Evolutionary conservation across 2,113 vertebrate genomes (phyloP).

Genomic region (Mesoclemmys tuberculata): DNA sequence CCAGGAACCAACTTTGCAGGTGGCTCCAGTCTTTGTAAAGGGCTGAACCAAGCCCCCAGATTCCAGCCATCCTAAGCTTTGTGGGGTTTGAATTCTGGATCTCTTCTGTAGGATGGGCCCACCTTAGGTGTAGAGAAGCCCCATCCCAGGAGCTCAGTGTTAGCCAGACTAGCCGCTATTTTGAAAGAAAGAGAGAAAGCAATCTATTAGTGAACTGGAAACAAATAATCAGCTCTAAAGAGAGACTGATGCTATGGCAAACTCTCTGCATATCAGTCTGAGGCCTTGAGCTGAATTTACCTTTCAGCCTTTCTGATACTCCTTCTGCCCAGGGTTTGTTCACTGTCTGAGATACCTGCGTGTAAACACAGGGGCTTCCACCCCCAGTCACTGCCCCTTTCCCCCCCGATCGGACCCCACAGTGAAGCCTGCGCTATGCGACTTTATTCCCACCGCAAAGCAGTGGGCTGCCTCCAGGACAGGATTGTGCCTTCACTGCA

Average conservation of each 20-base stretch:
- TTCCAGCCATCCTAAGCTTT: neutral
- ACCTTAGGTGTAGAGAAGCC: neutral
- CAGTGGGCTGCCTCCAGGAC: too few species aligned
- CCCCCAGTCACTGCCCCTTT: neutral
- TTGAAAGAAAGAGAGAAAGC: neutral
- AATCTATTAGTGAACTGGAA: neutral
- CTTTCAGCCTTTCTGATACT: neutral
- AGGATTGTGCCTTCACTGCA: neutral
- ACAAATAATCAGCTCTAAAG: neutral
- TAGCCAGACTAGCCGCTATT: neutral
- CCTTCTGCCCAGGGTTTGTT: neutral
- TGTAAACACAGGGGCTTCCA: neutral
- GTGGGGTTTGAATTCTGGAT: neutral
- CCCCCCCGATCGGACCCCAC: neutral
- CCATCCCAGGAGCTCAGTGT: neutral
- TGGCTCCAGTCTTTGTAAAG: accelerated
- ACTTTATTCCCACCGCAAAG: neutral
- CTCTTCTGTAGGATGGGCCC: neutral
- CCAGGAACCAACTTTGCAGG: neutral
- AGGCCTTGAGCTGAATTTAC: neutral
- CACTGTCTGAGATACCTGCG: neutral
- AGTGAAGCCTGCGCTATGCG: neutral
- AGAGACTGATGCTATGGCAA: neutral
- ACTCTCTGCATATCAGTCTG: neutral
- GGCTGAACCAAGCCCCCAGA: neutral